These are phyloP conservation scores for Omphaloscelis lunosa DNA, from an alignment of 2,888 invertebrate species.

Conservation along the genomic window DNA sequence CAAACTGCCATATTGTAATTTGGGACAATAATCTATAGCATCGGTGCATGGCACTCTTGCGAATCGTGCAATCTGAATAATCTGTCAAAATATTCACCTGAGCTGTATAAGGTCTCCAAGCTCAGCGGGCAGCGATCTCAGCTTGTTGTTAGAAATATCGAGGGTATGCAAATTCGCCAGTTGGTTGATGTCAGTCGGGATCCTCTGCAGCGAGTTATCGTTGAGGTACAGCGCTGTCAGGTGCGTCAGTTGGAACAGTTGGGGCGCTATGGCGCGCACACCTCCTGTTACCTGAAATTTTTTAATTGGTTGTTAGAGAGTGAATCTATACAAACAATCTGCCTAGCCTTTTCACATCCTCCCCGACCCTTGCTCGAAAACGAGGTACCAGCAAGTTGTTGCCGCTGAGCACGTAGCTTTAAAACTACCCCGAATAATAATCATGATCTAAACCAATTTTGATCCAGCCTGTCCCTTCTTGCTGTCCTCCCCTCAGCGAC, in stretches of 20 bases:
- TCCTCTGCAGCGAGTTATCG: conserved; percentile 97
- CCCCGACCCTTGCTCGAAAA: no score
- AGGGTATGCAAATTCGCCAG: conserved; percentile 96
- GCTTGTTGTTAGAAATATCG: conserved; percentile 98
- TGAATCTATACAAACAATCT: neutral
- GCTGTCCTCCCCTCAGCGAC: no score
- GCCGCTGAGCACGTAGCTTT: no score
- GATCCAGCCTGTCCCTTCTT: no score
- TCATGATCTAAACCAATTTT: no score
- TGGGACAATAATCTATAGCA: neutral
- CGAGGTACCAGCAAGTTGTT: no score
- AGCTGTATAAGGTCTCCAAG: conserved; percentile 98
- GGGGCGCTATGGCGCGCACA: conserved; percentile 98
- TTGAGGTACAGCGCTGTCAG: conserved; percentile 98
- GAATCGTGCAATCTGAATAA: neutral
- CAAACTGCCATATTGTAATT: neutral
- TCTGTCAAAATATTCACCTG: conserved; percentile 89
- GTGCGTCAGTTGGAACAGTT: conserved; percentile 97
- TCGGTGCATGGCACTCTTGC: neutral
- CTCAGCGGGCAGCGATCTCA: conserved; percentile 98
- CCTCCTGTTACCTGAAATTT: conserved; percentile 95
- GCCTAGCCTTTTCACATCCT: no score
- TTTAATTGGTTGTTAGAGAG: conserved; percentile 13
- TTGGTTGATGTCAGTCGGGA: conserved; percentile 97
- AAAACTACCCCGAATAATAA: no score